Evolutionary conservation across 2,113 vertebrate genomes (phyloP), one percentile per base, ranked within the genome.

Genomic region (Forbesichthys papilliferus): DNA sequence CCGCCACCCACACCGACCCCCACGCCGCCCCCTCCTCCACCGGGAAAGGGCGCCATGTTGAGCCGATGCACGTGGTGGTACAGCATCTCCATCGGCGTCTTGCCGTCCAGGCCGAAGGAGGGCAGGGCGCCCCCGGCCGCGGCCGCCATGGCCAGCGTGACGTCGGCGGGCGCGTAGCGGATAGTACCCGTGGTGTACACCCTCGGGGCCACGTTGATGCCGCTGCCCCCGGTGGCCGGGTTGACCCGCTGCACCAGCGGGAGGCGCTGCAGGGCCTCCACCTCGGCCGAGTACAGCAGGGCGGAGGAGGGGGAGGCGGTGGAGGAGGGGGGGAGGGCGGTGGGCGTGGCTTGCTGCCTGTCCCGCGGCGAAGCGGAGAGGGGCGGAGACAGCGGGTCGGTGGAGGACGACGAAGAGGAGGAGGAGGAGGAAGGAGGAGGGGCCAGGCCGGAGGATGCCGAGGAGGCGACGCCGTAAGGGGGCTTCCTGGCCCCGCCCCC

Each of bases 1-100:
- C 94, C 95, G 1, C 94, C 93, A 47, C 93, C 95, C 70, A 94
- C 92, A 1, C 93, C 92, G 0, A 72, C 69, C 13, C n/a, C 57
- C 3, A 82, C 96, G 84, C 96, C 94, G 3, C 79, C 82, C 3
- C 83, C 82, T 3, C 83, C 78, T 0, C 85, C 87, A 0, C 85
- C 87, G 0, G 89, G 36, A 8, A 42, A 42, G 36, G 36, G 87
- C 0, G 97, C 95, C 98, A 99, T 98, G 83, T 98, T 98, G 90
- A 99, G 95, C 86, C 97, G 90, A 92, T 99, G 98, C 75, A 99
- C 97, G 7, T 99, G 98, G 91, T 99, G 98, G 91, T 99, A 99
- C 64, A 99, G 96, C 98, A 99, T 98, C 94, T 99, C 97, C 97
- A 99, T 98, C 55, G 98, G 97, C n/a, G 97, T 99, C 92, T 99